phyloP scores from a whole-genome alignment of 2,888 invertebrate species.

The Deroplatys truncata region DNA sequence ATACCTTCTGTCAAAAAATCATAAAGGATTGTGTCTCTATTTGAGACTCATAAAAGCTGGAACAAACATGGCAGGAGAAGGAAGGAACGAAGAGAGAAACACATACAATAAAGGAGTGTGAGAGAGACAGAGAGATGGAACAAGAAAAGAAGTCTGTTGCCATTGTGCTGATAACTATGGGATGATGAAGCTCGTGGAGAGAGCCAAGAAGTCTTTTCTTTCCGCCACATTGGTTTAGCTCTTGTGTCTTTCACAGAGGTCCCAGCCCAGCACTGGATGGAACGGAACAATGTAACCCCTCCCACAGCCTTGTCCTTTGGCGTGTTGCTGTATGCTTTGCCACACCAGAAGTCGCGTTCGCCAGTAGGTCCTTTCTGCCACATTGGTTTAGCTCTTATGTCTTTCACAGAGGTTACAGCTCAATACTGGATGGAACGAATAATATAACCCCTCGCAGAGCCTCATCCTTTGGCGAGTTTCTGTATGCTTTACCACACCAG shows the following conservation, averaged over 20 bases:
- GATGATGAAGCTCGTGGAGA: constrained; percentile 28
- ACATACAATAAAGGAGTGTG: background rate
- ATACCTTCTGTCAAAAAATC: constrained; percentile 31
- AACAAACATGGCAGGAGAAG: constrained; percentile 26
- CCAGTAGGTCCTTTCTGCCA: too few species aligned
- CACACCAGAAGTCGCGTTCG: background rate
- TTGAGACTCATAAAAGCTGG: constrained; percentile 31
- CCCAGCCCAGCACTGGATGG: background rate
- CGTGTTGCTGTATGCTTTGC: background rate
- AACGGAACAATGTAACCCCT: background rate
- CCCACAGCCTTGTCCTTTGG: background rate
- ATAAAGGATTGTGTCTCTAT: constrained; percentile 32
- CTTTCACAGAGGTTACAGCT: background rate
- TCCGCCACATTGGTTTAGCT: constrained; percentile 18
- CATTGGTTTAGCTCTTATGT: background rate
- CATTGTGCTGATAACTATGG: constrained; percentile 31
- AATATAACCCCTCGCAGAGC: too few species aligned
- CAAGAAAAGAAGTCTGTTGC: constrained; percentile 19
- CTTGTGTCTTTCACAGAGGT: background rate
- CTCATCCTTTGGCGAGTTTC: too few species aligned
- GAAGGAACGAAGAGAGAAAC: background rate
- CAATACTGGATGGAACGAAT: background rate
- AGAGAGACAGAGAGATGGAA: constrained; percentile 11
- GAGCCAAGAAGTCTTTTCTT: constrained; percentile 24
- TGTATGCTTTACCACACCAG: too few species aligned